These are phyloP conservation scores for Teleogryllus occipitalis DNA, from an alignment of 1,140 invertebrate genomes.

Conservation along the genomic window DNA sequence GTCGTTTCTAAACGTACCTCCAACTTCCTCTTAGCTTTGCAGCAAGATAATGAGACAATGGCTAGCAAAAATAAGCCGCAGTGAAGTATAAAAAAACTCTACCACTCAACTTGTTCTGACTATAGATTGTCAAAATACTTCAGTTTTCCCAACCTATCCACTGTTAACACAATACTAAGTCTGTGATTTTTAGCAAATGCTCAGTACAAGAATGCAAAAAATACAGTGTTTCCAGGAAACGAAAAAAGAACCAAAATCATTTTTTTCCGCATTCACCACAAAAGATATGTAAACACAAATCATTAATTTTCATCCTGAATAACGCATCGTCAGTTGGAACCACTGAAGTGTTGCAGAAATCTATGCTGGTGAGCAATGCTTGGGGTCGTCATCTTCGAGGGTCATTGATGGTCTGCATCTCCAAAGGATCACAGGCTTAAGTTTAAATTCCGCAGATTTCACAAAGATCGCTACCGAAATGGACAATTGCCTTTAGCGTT, in stretches of 20 bases:
- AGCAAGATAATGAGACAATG: neutral
- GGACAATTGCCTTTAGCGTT: no score
- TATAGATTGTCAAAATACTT: conserved; percentile 6
- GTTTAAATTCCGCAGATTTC: no score
- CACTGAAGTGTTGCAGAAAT: neutral
- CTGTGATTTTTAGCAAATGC: neutral
- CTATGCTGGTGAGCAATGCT: neutral
- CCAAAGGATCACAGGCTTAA: no score
- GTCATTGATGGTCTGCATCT: no score
- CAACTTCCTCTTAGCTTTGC: neutral
- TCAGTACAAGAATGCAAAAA: neutral
- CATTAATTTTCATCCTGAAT: neutral
- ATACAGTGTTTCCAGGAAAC: neutral
- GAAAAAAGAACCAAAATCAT: neutral
- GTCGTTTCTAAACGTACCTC: no score
- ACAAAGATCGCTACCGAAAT: no score
- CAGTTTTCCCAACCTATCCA: neutral
- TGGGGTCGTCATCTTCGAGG: neutral
- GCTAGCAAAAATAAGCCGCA: neutral
- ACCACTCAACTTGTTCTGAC: neutral
- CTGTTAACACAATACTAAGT: neutral
- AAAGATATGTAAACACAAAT: neutral
- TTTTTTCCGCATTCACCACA: neutral
- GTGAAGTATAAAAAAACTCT: neutral
- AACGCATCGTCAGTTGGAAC: neutral